Base-by-base conservation (phyloP, 2,888 invertebrate species). In the Disparrhopalites patrizii region DNA sequence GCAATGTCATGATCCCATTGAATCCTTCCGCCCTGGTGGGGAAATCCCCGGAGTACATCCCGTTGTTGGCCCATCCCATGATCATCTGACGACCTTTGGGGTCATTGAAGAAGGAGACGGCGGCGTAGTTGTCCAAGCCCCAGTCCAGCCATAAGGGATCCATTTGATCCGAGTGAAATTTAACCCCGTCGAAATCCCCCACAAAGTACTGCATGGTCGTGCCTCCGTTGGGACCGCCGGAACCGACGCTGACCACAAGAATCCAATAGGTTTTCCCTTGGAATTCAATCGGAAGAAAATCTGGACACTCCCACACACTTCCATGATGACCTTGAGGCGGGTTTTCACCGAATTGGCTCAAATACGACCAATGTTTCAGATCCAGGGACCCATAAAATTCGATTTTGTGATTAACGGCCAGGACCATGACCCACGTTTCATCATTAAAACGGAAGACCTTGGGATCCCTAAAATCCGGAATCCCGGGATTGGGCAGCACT, bases 121-220 rank as follows among this genome's bases (percentile, higher is more conserved):
- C 69, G 10, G 75, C 75, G 40, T 75, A 75, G 55, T 75, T 75
- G 25, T 75, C 75, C 0, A 67, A 15, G 50, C 75, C 75, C 69
- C 70, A 75, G 33, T 75, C 75, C 52, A 75, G 50, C 73, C 73
- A 75, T 25, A 70, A 63, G 3, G 69, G 5, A 7, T 65, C 33
- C 15, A 47, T 62, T 62, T 62, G 62, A 30, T 58, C 65, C 18
- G 54, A 57, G 36, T 27, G 30, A 56, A 68, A 71, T 0, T 63
- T 60, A 0, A 30, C 52, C 8, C 67, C 68, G 36, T 71, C 66
- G 61, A 73, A 75, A 15, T 67, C 33, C 0, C 75, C 75, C 28
- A 73, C 30, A 43, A 75, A 75, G 40, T 75, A 75, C 40, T 71
- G 73, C 0, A 73, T 73, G 3, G 55, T 69, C 5, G 71, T 70